phyloP scores from a whole-genome alignment of 2,888 invertebrate genomes.

The Hecatera dysodea region DNA sequence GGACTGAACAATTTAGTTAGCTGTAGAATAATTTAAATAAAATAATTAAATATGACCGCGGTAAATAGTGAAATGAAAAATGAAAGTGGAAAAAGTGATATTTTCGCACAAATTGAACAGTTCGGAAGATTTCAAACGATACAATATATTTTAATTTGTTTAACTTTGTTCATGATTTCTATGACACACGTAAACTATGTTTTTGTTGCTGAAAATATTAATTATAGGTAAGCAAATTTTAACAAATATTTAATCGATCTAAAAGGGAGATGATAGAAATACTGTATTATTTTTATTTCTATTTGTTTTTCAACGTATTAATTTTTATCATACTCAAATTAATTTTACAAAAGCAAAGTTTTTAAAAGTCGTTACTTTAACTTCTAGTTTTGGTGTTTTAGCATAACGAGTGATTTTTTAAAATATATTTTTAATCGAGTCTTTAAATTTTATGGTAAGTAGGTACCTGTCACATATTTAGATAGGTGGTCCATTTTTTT shows the following conservation, averaged over 20 bases:
- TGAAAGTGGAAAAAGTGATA: slow-evolving; percentile 58
- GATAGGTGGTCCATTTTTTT: too few species aligned
- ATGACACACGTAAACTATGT: slow-evolving; percentile 85
- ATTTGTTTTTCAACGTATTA: background rate
- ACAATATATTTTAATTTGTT: slow-evolving; percentile 80
- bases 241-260: background rate
- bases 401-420: too few species aligned
- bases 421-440: too few species aligned
- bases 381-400: too few species aligned
- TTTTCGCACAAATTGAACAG: slow-evolving; percentile 67
- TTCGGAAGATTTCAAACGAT: slow-evolving; percentile 80
- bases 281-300: background rate
- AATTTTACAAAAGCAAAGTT: too few species aligned
- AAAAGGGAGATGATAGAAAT: background rate
- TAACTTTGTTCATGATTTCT: slow-evolving; percentile 78
- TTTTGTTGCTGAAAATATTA: slow-evolving; percentile 81
- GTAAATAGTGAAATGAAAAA: slow-evolving; percentile 10
- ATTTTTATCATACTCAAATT: too few species aligned
- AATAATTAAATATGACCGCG: slow-evolving; percentile 54
- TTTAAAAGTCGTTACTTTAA: too few species aligned
- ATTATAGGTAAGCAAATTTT: slow-evolving; percentile 75
- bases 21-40: background rate
- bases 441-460: too few species aligned
- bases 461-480: too few species aligned
- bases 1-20: background rate